Base-by-base conservation (phyloP, 2,888 invertebrate genomes). In the Rhingia campestris region DNA sequence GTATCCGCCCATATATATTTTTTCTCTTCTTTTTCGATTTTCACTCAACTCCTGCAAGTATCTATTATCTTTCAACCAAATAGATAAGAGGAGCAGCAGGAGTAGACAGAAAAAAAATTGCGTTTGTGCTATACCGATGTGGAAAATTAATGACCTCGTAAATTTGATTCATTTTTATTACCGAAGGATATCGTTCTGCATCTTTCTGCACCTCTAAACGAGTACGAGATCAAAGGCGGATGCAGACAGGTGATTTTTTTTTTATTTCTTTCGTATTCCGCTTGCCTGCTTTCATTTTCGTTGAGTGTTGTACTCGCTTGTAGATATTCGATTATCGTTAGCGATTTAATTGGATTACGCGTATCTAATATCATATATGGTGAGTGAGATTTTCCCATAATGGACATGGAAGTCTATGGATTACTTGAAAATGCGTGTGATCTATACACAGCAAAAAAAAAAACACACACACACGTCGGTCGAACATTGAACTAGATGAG, bases 401-500 rank as follows among this genome's bases (percentile, higher is more conserved):
- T 54, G 59, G 74, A 75, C 54, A 58, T 80, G 70, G 79, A 79
- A 77, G 64, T 63, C 54, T 30, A 56, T 64, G 81, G 58, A 64
- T 53, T 76, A 75, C 51, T 53, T 59, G 76, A 81, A 76, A 76
- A 66, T 81, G 75, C 81, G 75, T 75, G 2, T 22, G 75, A 39
- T 69, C 74, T 64, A 43, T 49, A 61, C 41, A 6, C 14, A 22
- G 12, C n/a, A 5, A 4, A 33, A 43, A 51, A n/a, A 12, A 9
- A 54, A 6, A 45, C 14, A 56, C 14, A 30, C 53, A 53, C 47
- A 45, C 49, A 10, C 47, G 47, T 51, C 7, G 56, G 39, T 41
- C 86, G 86, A 86, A 82, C 86, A 86, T 86, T 86, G 86, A 86
- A 86, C 86, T 84, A 86, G 86, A 86, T 84, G 86, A 85, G 70